Conservation (phyloP, 37 sponge, comb jelly and placozoan species). For the Halisarca cf. caerulea region DNA sequence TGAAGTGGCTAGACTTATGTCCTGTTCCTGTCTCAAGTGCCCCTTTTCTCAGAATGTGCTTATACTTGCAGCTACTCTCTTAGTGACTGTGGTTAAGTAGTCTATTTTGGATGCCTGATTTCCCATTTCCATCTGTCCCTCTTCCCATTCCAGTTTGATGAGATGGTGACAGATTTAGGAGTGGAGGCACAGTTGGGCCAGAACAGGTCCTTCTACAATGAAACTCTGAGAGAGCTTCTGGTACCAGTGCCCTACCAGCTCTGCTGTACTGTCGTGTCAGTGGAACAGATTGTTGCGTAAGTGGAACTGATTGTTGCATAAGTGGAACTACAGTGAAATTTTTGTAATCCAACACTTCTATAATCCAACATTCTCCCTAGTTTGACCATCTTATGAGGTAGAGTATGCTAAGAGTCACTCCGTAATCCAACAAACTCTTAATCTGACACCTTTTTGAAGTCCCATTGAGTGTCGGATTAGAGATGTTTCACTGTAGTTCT, state of each 20-base stretch:
- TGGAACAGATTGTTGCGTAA: conserved; percentile 69
- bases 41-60: not conserved
- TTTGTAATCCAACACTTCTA: too few species aligned
- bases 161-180: conserved; percentile 33
- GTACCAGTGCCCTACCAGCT: conserved; percentile 41
- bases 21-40: not conserved
- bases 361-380: too few species aligned
- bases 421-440: too few species aligned
- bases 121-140: not conserved
- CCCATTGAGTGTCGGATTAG: too few species aligned
- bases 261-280: conserved; percentile 44
- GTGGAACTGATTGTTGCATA: not conserved
- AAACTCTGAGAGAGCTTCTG: conserved; percentile 24
- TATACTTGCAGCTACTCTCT: not conserved
- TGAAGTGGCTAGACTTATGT: too few species aligned
- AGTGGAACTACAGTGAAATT: not conserved
- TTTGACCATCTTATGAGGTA: too few species aligned
- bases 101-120: not conserved
- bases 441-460: too few species aligned
- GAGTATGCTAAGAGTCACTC: too few species aligned
- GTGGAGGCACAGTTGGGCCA: conserved; percentile 43
- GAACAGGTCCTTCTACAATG: conserved; percentile 52
- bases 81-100: not conserved
- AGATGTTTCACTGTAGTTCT: too few species aligned
- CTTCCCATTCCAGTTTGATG: conserved; percentile 56